Evolutionary conservation across 2,113 vertebrate species (phyloP), one percentile per base, ranked within the genome.

Genomic region (Chionomys nivalis): DNA sequence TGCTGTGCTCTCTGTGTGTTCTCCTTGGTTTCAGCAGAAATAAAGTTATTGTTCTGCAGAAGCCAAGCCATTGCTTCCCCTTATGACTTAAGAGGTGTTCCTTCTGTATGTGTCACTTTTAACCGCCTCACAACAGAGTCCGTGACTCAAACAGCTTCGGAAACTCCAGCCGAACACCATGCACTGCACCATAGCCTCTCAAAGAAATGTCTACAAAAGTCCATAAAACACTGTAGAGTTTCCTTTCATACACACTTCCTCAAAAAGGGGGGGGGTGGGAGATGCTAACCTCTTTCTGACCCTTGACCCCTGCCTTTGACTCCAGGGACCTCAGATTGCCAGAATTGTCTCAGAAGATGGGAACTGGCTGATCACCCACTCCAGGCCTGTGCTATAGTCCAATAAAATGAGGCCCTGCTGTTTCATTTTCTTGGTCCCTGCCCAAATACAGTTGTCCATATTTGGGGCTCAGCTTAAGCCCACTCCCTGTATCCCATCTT

Each of bases 381-480:
- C 19, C 39, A 55, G 79, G 10, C 28, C 44, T 14, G 73, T 2
- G 1, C 47, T 31, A 26, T 49, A 93, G 58, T 87, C 90, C 86
- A 77, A 87, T 86, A 83, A 91, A 90, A 92, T 1, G 55, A 94
- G 65, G 5, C 7, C 49, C 79, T 28, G 8, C n/a, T 1, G 1
- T 36, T 39, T 10, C 13, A n/a, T 42, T 91, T 82, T 78, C 63
- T 79, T 47, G 47, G 39, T 63, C 47, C 42, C 68, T 52, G 61
- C 63, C 49, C 47, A 73, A 36, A 16, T 28, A 12, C 36, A 5
- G 36, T 44, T 31, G 6, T 68, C 47, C 47, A 5, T 65, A 79
- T 65, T 78, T 93, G 78, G 90, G 77, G 94, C 89, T 95, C 52
- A 6, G 86, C 42, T 90, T 1, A 5, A 83, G n/a, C 31, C 68